phyloP scores from a whole-genome alignment of 2,888 invertebrate species.

The Chrysomela aeneicollis region DNA sequence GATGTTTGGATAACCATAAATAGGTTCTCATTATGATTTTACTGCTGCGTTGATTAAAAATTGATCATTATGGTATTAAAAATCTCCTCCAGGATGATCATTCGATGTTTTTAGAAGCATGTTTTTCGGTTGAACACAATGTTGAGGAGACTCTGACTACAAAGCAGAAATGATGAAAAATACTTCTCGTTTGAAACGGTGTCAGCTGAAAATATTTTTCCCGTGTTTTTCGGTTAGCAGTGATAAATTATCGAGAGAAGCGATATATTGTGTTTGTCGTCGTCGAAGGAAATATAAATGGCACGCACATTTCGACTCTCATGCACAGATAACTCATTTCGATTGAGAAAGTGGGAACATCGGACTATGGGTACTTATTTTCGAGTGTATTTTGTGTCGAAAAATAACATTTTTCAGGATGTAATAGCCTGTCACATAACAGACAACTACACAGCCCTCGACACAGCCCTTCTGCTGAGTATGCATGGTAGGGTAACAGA shows the following conservation, averaged over 20 bases:
- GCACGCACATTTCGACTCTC: not conserved
- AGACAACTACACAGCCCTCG: too few relatives aligned
- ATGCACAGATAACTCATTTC: not conserved
- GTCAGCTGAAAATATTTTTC: not conserved
- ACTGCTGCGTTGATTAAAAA: not conserved
- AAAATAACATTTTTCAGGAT: too few relatives aligned
- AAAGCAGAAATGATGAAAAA: not conserved
- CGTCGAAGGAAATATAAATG: slow-evolving; percentile 1
- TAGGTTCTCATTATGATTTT: not conserved
- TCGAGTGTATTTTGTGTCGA: not conserved
- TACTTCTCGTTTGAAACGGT: not conserved
- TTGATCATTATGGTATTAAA: too few relatives aligned
- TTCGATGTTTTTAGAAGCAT: too few relatives aligned
- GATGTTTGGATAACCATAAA: not conserved
- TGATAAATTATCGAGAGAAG: slow-evolving; percentile 3
- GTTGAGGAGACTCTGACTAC: too few relatives aligned
- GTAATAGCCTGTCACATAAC: too few relatives aligned
- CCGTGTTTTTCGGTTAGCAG: not conserved
- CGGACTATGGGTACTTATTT: not conserved
- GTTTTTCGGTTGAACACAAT: too few relatives aligned
- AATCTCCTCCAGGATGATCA: too few relatives aligned
- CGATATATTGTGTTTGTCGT: not conserved
- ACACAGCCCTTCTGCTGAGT: too few relatives aligned
- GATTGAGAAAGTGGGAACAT: not conserved
- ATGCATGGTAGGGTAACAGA: too few relatives aligned